Base-by-base conservation (phyloP, 2,888 invertebrate genomes). In the Chaetoderma sp. region DNA sequence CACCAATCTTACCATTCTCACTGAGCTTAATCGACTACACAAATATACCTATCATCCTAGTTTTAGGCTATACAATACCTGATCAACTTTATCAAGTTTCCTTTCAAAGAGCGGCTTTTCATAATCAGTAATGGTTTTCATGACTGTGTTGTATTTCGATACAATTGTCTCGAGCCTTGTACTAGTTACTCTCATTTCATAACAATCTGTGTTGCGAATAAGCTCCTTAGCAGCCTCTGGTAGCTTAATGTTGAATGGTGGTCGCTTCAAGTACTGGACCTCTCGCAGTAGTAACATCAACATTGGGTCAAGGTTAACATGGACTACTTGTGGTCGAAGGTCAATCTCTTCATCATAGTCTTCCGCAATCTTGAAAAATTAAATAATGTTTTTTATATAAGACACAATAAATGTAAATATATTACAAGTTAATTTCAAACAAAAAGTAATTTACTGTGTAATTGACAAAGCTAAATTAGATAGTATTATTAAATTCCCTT, bases 61-160 rank as follows among this genome's bases (percentile, higher is more conserved):
- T n/a, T n/a, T n/a, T n/a, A n/a, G n/a, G n/a, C n/a, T n/a, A n/a
- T n/a, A n/a, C n/a, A 80, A 70, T 64, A 86, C 85, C 59, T 78
- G 76, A 59, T 86, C 85, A 64, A 86, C 84, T 70, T 82, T 83
- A 30, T 77, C 74, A 13, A 86, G 77, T 63, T 82, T 83, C 36
- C 83, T 71, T 57, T 86, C 85, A 76, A 86, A 83, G 70, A 86
- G 71, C 13, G 84, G 83, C 56, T 76, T 78, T 73, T 86, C 86
- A 75, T 83, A 83, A 54, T 78, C 78, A 39, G 82, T 82, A 65
- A 86, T 80, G 0, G 80, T 79, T 58, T 78, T 76, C 83, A 86
- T 83, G 62, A 85, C 81, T 13, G 80, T 74, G 70, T 85, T 86
- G 71, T 86, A 86, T 68, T 85, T 85, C 54, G 83, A 81, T 30